Evolutionary conservation across 2,797 vertebrate species (phyloP).

Genomic region (Enteromius thamalakanensis): DNA sequence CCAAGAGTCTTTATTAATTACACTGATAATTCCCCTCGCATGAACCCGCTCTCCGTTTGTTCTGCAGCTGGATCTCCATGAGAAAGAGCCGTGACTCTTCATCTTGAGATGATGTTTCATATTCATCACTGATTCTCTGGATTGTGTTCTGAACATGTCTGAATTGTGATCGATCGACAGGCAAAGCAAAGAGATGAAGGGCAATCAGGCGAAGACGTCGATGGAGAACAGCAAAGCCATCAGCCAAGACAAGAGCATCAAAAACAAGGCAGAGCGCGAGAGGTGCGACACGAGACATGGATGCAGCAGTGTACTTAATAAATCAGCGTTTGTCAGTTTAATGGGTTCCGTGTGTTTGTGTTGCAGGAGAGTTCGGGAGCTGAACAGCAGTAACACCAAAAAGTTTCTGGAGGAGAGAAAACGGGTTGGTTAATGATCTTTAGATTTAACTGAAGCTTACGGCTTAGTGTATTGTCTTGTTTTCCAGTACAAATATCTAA

Average conservation of each 20-base stretch:
- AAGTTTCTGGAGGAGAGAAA: slow-evolving; percentile 99
- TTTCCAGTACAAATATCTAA: background rate
- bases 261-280: slow-evolving; percentile 98
- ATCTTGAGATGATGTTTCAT: background rate
- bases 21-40: background rate
- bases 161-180: slow-evolving; percentile 68
- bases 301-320: background rate
- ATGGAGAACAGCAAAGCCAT: slow-evolving; percentile 99
- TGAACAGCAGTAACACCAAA: slow-evolving; percentile 99
- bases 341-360: background rate
- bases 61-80: background rate
- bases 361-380: slow-evolving; percentile 91
- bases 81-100: slow-evolving; percentile 8
- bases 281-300: slow-evolving; percentile 74
- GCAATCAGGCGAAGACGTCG: slow-evolving; percentile 96
- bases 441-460: background rate
- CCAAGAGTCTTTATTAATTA: slow-evolving; percentile 37
- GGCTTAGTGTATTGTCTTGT: background rate
- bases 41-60: slow-evolving; percentile 1
- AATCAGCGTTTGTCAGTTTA: background rate
- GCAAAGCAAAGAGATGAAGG: slow-evolving; percentile 98
- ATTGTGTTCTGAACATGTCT: slow-evolving; percentile 3
- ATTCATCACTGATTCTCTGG: background rate
- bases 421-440: slow-evolving; percentile 80
- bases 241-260: slow-evolving; percentile 97